phyloP scores from a whole-genome alignment of 1,140 invertebrate genomes.

The Monochamus saltuarius region DNA sequence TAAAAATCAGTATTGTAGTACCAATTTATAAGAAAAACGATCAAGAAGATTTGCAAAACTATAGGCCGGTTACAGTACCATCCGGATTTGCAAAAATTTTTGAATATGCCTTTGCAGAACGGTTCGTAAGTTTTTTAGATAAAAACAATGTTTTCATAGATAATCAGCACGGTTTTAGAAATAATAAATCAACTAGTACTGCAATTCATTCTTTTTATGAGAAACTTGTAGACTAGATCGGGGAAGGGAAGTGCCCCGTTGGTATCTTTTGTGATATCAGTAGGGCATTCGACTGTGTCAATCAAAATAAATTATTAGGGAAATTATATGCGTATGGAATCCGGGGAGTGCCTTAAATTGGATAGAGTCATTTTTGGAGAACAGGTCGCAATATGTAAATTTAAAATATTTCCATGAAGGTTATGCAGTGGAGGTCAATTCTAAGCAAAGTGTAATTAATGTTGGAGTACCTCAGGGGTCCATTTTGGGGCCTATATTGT shows the following conservation, averaged over 20 bases:
- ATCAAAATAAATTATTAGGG: constrained; percentile 1
- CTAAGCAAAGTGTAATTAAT: too few relatives aligned
- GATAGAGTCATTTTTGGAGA: constrained; percentile 9
- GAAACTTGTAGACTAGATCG: constrained; percentile 13
- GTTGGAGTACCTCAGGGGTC: too few relatives aligned
- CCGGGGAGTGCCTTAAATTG: constrained; percentile 1
- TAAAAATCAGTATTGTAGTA: too few relatives aligned
- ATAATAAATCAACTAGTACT: background rate
- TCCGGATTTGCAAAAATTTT: constrained; percentile 17
- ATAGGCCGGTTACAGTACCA: too few relatives aligned
- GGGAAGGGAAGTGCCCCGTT: constrained; percentile 4
- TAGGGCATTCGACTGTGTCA: constrained; percentile 23
- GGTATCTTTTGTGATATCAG: constrained; percentile 21
- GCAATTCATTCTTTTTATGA: constrained; percentile 16
- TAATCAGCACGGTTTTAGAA: constrained; percentile 14
- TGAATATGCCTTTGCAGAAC: constrained; percentile 15
- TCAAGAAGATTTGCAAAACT: too few relatives aligned
- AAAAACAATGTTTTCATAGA: background rate
- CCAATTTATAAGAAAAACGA: too few relatives aligned
- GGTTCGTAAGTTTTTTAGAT: constrained; percentile 3
- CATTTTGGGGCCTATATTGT: too few relatives aligned
- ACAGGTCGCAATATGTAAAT: constrained; percentile 7
- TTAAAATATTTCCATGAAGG: too few relatives aligned
- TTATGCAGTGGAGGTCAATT: too few relatives aligned
- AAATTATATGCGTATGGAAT: background rate